Evolutionary conservation across 2,113 vertebrate genomes (phyloP).

Genomic region (Ceyx margarethae): DNA sequence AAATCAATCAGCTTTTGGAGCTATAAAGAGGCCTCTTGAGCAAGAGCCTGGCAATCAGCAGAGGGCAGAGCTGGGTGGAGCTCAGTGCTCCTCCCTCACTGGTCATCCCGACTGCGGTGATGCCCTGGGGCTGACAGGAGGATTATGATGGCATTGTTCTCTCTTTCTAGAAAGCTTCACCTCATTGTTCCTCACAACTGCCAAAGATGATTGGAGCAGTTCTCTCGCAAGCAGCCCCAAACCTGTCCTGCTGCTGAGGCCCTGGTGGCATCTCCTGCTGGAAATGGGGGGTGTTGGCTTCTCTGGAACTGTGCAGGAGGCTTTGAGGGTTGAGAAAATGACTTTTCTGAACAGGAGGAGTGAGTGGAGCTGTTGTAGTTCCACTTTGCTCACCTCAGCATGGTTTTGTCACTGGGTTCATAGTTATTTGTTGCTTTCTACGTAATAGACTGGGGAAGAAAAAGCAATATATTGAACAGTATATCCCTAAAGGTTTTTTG

Average conservation of each 20-base stretch:
- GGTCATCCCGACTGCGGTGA: not conserved
- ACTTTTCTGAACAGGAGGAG: not conserved
- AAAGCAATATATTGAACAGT: not conserved
- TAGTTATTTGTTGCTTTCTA: not conserved
- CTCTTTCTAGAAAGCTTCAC: conserved; percentile 4
- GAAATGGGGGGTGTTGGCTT: not conserved
- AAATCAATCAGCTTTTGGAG: not conserved
- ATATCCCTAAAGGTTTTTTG: not conserved
- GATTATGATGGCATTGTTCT: conserved; percentile 10
- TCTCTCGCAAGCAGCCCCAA: not conserved
- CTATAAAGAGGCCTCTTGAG: conserved; percentile 1
- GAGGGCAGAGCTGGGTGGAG: not conserved
- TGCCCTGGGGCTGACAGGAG: not conserved
- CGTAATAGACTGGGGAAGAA: not conserved
- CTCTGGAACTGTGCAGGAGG: not conserved
- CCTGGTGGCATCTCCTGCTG: not conserved
- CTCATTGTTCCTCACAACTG: not conserved
- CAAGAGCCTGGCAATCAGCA: not conserved
- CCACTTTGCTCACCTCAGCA: not conserved
- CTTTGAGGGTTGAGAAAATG: not conserved
- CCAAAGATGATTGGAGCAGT: not conserved
- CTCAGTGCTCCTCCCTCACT: not conserved
- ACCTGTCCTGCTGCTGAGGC: not conserved
- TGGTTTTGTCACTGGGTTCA: not conserved
- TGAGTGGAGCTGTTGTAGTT: not conserved